These are phyloP conservation scores for Radopholus similis DNA, from an alignment of 1,140 invertebrate genomes.

Conservation along the genomic window DNA sequence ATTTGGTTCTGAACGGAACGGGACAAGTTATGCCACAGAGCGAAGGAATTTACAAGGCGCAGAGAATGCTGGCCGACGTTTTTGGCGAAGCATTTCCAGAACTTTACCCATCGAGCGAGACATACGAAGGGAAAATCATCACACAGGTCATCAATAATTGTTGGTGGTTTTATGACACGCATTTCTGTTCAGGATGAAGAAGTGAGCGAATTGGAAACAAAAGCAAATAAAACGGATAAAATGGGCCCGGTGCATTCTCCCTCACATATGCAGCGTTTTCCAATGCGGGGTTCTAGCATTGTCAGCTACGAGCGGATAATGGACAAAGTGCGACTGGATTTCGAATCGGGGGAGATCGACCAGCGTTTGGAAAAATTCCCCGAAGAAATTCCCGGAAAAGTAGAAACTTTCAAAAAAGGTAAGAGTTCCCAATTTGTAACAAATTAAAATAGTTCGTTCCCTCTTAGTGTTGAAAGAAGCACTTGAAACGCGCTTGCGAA, in stretches of 20 bases:
- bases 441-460: background rate
- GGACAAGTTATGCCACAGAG: slow-evolving; percentile 35
- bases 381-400: background rate
- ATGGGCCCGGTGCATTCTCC: background rate
- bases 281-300: background rate
- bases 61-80: slow-evolving; percentile 54
- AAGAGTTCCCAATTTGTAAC: background rate
- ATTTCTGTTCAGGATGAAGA: background rate
- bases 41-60: slow-evolving; percentile 44
- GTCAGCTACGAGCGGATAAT: too few relatives aligned
- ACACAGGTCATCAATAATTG: background rate
- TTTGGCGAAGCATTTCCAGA: slow-evolving; percentile 57
- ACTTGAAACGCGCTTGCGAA: background rate
- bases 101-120: slow-evolving; percentile 21
- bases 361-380: slow-evolving; percentile 4
- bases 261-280: background rate
- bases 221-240: background rate
- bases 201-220: background rate
- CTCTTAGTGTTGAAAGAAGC: background rate
- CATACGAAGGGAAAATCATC: slow-evolving; percentile 8
- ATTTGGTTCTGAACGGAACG: slow-evolving; percentile 56
- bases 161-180: background rate
- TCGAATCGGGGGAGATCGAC: too few relatives aligned
- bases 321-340: too few relatives aligned
- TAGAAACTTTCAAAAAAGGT: background rate